Evolutionary conservation across 1,140 invertebrate species (phyloP), one percentile per base, ranked within the genome.

Genomic region (Idris sp.): DNA sequence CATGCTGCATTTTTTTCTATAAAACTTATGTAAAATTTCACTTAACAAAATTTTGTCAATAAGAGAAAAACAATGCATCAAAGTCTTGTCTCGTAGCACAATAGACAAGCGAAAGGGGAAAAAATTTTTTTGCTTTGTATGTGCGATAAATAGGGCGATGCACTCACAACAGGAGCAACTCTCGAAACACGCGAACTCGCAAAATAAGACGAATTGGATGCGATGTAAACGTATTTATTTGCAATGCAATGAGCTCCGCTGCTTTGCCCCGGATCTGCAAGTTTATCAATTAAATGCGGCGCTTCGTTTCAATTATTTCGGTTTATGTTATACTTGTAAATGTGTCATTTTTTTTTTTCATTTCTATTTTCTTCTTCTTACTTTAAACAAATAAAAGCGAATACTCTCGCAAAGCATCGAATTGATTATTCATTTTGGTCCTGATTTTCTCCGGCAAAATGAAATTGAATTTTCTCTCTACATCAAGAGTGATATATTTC

Each of bases 1-100:
- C n/a, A n/a, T n/a, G n/a, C n/a, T n/a, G n/a, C n/a, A n/a, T n/a
- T n/a, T n/a, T n/a, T n/a, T n/a, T n/a, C n/a, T n/a, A n/a, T n/a
- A n/a, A n/a, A n/a, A n/a, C n/a, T n/a, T n/a, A n/a, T n/a, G n/a
- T n/a, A n/a, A n/a, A n/a, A n/a, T n/a, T n/a, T n/a, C n/a, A n/a
- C n/a, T 11, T 33, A 11, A 10, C 31, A 33, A 33, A 33, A 33
- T 11, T 13, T 10, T 11, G 31, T 33, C 6, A n/a, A n/a, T n/a
- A n/a, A n/a, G n/a, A n/a, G n/a, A 61, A 59, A 53, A 61, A 61
- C 69, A 73, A 65, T 73, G 46, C 48, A 73, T 74, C 71, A 65
- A 59, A 65, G 58, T 67, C 58, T 22, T 67, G 38, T 53, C 35
- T 53, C 41, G 36, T 58, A 64, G 49, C 49, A 58, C 41, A 68